Conservation (phyloP, 2,888 invertebrate species). For the Pyralis farinalis region DNA sequence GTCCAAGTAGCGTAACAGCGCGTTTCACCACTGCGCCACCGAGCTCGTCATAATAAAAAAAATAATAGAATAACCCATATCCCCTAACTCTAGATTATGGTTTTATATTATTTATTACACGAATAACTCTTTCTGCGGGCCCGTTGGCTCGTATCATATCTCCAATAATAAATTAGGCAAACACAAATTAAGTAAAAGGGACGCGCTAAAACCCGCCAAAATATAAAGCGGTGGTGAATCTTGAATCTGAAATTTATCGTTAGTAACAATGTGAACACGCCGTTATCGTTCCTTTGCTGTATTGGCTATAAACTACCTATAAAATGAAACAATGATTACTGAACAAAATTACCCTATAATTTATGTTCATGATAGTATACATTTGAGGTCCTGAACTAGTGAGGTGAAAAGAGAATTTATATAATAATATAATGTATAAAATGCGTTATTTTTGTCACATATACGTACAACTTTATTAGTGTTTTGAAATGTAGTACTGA, state of each 20-base stretch:
- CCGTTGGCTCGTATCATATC: slow-evolving; percentile 39
- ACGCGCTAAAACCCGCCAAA: slow-evolving; percentile 31
- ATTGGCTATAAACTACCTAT: not conserved
- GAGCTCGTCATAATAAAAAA: too few relatives aligned
- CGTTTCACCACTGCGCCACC: too few relatives aligned
- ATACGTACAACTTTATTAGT: too few relatives aligned
- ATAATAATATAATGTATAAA: too few relatives aligned
- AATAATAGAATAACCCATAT: too few relatives aligned
- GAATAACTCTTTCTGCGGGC: slow-evolving; percentile 51
- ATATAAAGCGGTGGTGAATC: slow-evolving; percentile 26
- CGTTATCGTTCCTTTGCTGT: not conserved
- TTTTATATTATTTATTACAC: slow-evolving; percentile 41
- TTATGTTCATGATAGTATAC: too few relatives aligned
- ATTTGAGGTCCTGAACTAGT: too few relatives aligned
- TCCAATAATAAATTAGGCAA: slow-evolving; percentile 47
- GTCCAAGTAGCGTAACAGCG: too few relatives aligned
- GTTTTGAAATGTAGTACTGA: too few relatives aligned
- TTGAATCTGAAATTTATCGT: slow-evolving; percentile 8
- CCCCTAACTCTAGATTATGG: slow-evolving; percentile 24
- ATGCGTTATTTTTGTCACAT: too few relatives aligned
- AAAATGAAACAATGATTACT: not conserved
- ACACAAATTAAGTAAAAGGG: slow-evolving; percentile 44
- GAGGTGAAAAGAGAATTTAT: too few relatives aligned
- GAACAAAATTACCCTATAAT: too few relatives aligned
- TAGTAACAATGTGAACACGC: slow-evolving; percentile 4